Percentiles rank a stretch among this genome's conserved stretches.
Conservation (phyloP, 2,888 invertebrate genomes). For the Liopterus haemorrhoidalis region DNA sequence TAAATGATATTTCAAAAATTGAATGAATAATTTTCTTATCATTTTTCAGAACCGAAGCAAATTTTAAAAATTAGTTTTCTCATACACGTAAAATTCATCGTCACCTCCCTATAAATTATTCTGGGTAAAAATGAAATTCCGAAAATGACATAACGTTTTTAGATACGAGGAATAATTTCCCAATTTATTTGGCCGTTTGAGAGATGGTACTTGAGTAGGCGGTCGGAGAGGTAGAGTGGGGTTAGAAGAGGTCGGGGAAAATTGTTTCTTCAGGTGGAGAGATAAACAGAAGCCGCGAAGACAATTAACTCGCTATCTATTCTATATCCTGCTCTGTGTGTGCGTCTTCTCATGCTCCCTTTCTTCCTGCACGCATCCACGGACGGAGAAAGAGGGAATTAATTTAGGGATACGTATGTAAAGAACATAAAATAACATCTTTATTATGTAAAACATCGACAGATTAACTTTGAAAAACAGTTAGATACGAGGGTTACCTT, state of each 20-base stretch:
- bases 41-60: too few species aligned
- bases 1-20: too few species aligned
- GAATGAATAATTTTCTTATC: too few species aligned
- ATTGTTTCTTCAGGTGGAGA: constrained; percentile 19
- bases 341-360: background rate
- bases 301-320: constrained; percentile 20
- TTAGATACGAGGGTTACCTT: too few species aligned
- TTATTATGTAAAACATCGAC: too few species aligned
- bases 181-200: background rate
- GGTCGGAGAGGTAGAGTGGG: background rate
- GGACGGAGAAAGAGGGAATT: too few species aligned
- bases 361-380: constrained; percentile 1
- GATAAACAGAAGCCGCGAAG: constrained; percentile 17
- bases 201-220: background rate
- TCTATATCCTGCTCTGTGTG: constrained; percentile 4
- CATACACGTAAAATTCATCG: too few species aligned
- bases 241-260: constrained; percentile 4
- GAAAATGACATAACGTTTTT: background rate
- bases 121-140: background rate
- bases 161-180: background rate
- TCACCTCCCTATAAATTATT: too few species aligned
- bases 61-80: too few species aligned
- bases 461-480: too few species aligned
- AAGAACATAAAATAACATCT: too few species aligned
- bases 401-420: too few species aligned